phyloP scores from a whole-genome alignment of 23 tunicate genomes.

The Halocynthia aurantium region DNA sequence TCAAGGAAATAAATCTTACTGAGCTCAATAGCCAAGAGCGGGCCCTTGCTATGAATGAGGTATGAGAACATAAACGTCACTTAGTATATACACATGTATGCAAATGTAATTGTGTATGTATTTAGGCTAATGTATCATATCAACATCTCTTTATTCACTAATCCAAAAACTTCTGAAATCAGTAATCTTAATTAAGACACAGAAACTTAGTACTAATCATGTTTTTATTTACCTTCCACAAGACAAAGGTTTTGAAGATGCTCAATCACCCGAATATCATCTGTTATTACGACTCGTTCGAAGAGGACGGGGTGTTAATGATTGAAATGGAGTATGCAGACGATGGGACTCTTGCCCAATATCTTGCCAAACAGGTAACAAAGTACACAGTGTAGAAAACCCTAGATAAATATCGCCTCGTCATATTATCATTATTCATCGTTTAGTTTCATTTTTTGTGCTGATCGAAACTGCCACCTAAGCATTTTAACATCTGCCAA shows the following conservation, averaged over 20 bases:
- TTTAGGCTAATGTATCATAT: too few species aligned
- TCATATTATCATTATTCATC: not conserved
- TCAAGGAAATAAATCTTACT: conserved; percentile 93
- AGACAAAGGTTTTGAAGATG: conserved; percentile 73
- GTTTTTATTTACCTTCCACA: too few species aligned
- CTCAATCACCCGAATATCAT: conserved; percentile 93
- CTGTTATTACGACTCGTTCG: conserved; percentile 88
- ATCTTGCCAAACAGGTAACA: conserved; percentile 53
- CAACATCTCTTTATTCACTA: too few species aligned
- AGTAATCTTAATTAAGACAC: too few species aligned
- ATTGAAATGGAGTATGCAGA: conserved; percentile 98
- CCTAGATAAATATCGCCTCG: not conserved
- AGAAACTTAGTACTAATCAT: too few species aligned
- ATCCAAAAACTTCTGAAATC: too few species aligned
- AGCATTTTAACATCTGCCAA: too few species aligned
- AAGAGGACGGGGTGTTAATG: conserved; percentile 91
- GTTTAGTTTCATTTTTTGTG: not conserved
- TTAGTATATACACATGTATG: too few species aligned
- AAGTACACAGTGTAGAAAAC: not conserved
- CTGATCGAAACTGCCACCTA: not conserved
- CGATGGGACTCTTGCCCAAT: conserved; percentile 85
- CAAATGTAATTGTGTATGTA: too few species aligned
- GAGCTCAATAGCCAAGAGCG: conserved; percentile 82
- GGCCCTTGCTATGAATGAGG: conserved; percentile 88
- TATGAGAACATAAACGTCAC: too few species aligned